Evolutionary conservation across 2,113 vertebrate genomes (phyloP), one percentile per base, ranked within the genome.

Genomic region (Edolisoma coerulescens): DNA sequence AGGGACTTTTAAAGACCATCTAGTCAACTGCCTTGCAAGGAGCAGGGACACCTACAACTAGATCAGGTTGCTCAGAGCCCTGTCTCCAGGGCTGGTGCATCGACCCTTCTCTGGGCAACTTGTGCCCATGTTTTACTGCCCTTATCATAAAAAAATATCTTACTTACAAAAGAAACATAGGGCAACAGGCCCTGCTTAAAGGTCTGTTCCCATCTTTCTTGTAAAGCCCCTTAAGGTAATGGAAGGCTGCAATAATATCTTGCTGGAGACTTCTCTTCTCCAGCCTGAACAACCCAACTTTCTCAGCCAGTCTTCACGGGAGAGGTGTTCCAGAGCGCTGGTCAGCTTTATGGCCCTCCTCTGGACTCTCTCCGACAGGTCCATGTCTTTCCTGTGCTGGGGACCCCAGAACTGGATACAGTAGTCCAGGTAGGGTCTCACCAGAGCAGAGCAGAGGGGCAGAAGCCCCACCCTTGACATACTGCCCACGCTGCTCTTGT

Each of bases 401-500:
- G 16, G 19, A 13, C 5, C 3, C 24, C 30, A 71, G 57, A 77
- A 7, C 6, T 26, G n/a, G 19, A 18, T 9, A 5, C 27, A 44
- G 16, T 1, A 73, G 3, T n/a, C 3, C 32, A 32, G 41, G 3
- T 8, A 12, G 20, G 17, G 19, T 61, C 11, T 64, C 56, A 17
- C 7, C 3, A 45, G 37, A 39, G 50, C 33, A 28, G 32, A 86
- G 35, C 10, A 60, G 56, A 82, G 10, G n/a, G 52, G 7, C 6
- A 54, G 30, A 60, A 47, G 54, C n/a, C 12, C 9, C 13, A 70
- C 52, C 39, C 22, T 5, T 9, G 6, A 33, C 3, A 0, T 7
- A 0, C 13, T 53, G 39, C 1, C 5, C 23, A n/a, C 0, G 6
- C 32, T 27, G 1, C 16, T 79, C 73, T 49, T n/a, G 35, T 16